Base-by-base conservation (phyloP, 92 coral and sea anemone genomes). In the Paragorgia papillata region DNA sequence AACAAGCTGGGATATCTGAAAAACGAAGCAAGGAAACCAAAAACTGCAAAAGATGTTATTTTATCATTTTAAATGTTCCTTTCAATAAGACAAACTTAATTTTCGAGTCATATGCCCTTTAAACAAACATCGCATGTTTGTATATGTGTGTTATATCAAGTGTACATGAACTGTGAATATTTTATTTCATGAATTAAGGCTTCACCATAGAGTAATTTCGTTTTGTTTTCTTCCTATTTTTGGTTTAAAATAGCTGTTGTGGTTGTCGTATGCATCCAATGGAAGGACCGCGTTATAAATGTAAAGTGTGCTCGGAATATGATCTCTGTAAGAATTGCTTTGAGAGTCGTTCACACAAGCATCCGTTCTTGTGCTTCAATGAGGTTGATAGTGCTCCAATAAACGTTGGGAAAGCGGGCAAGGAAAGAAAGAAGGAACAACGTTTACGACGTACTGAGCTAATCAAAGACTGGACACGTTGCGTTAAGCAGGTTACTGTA, bases 231-330 rank as follows among this genome's bases (percentile, higher is more conserved):
- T 9, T 19, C 24, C 19, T 27, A 5, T 22, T 40, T 9, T 51
- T 74, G n/a, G n/a, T n/a, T n/a, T n/a, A n/a, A 17, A 20, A 6
- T 60, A 94, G 98, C 19, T 94, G 98, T 55, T 96, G 80, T 44
- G 97, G 95, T 50, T 94, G 98, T 63, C 97, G 89, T 76, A 89
- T 82, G 87, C 87, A 76, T 55, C 98, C 98, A 9, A 67, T 94
- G 75, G 98, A 94, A 67, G 98, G 98, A 26, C 80, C 98, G 10
- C 97, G 97, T 57, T 94, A 79, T 85, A 94, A 94, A 74, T 94
- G 98, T 79, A 94, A 84, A 85, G 82, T 92, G 0, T 94, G 98
- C 46, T 80, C 92, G 32, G 97, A 94, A 56, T 94, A 91, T 71
- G 92, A 91, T 85, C 88, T 88, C 74, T 94, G 98, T 65, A 92